These are phyloP conservation scores for Macrosiphum euphorbiae DNA, from an alignment of 2,888 invertebrate species.

Conservation along the genomic window DNA sequence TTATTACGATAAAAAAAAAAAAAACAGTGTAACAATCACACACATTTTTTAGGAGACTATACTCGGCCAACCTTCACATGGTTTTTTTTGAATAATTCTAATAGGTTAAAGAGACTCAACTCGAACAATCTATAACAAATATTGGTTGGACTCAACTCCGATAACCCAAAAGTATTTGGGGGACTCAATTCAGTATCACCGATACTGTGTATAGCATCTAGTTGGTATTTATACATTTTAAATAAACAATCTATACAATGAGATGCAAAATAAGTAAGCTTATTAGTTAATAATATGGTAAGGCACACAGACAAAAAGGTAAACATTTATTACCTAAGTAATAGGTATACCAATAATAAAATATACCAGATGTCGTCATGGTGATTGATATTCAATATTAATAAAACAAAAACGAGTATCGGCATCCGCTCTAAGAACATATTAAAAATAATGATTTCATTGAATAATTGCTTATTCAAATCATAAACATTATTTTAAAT, in stretches of 20 bases:
- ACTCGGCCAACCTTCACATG: too few relatives aligned
- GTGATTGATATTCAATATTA: neutral
- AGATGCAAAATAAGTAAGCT: neutral
- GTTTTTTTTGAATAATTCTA: too few relatives aligned
- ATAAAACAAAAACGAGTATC: neutral
- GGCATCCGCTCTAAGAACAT: neutral
- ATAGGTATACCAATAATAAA: neutral
- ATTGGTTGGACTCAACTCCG: too few relatives aligned
- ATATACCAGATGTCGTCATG: neutral
- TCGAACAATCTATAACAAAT: too few relatives aligned
- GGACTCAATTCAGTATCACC: too few relatives aligned
- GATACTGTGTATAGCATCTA: neutral
- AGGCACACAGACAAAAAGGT: neutral
- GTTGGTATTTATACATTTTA: neutral
- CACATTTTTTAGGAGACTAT: too few relatives aligned
- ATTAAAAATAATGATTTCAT: neutral
- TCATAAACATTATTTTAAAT: neutral
- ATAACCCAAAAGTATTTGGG: too few relatives aligned
- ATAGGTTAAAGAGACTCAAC: too few relatives aligned
- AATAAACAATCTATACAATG: neutral
- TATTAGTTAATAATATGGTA: neutral
- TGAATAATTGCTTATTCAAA: neutral
- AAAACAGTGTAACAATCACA: too few relatives aligned
- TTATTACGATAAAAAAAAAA: too few relatives aligned
- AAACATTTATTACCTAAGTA: neutral